A percentile compares a stretch with the other conserved stretches of the same genome.
Conservation (phyloP, 2,113 vertebrate genomes). For the Cygnus buccinator region DNA sequence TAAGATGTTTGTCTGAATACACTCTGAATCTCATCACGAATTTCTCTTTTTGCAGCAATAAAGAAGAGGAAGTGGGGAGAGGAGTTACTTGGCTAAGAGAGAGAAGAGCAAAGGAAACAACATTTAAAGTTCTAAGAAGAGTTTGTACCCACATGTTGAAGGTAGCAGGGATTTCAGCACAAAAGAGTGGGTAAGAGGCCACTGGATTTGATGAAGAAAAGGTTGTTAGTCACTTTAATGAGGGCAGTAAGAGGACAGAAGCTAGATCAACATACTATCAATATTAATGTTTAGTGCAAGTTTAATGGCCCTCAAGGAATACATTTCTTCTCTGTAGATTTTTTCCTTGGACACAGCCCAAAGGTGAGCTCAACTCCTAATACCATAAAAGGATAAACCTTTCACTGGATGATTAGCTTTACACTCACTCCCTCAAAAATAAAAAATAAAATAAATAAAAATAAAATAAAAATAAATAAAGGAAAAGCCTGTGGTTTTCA, state of each 20-base stretch:
- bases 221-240: not conserved
- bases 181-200: not conserved
- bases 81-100: accelerated
- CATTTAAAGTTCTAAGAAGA: not conserved
- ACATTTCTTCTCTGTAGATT: not conserved
- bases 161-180: not conserved
- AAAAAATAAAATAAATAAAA: not conserved
- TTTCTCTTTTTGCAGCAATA: not conserved
- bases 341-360: slow-evolving; percentile 45
- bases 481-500: not conserved
- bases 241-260: not conserved
- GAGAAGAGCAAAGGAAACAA: not conserved
- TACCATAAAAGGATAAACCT: slow-evolving; percentile 17
- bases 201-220: not conserved
- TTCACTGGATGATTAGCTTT: slow-evolving; percentile 25
- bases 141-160: not conserved
- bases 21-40: not conserved
- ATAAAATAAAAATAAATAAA: not conserved
- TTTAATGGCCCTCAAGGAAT: slow-evolving; percentile 25
- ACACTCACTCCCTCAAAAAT: not conserved
- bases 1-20: not conserved
- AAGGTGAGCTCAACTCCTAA: slow-evolving; percentile 21
- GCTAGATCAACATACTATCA: slow-evolving; percentile 12
- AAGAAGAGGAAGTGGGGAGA: not conserved
- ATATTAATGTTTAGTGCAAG: not conserved